Conservation (phyloP, 1,140 invertebrate species). For the Penaeus indicus region DNA sequence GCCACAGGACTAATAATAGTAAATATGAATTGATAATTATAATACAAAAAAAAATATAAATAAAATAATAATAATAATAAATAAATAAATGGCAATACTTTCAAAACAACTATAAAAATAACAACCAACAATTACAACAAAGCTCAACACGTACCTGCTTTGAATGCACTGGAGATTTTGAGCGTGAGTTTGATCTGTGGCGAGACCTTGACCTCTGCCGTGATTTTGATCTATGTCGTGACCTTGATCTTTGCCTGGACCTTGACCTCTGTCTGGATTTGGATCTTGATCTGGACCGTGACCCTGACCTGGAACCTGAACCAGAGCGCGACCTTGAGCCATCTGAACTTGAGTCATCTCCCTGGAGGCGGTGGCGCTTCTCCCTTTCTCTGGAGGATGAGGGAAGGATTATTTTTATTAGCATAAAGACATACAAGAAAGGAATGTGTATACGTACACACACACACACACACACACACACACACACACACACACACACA, state of each 20-base stretch:
- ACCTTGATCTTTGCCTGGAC: slow-evolving; percentile 41
- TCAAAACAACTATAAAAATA: too few species aligned
- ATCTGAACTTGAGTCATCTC: slow-evolving; percentile 55
- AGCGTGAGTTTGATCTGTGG: neutral
- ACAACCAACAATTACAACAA: neutral
- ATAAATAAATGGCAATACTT: too few species aligned
- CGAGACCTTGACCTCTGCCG: slow-evolving; percentile 42
- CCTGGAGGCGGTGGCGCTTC: slow-evolving; percentile 58
- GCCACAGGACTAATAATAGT: too few species aligned
- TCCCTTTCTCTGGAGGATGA: slow-evolving; percentile 57
- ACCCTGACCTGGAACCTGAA: slow-evolving; percentile 54
- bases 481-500: too few species aligned
- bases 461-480: too few species aligned
- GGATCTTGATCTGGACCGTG: slow-evolving; percentile 38
- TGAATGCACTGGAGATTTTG: slow-evolving; percentile 37
- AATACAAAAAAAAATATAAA: too few species aligned
- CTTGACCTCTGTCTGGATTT: slow-evolving; percentile 11
- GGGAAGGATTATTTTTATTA: neutral
- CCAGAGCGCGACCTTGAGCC: slow-evolving; percentile 51
- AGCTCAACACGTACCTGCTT: slow-evolving; percentile 28
- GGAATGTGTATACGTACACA: too few species aligned
- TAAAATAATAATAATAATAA: too few species aligned
- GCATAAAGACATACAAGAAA: neutral
- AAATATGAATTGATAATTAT: too few species aligned
- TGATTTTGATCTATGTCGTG: slow-evolving; percentile 39